Base-by-base conservation (phyloP, 2,888 invertebrate species). In the Callyntrura sp. region DNA sequence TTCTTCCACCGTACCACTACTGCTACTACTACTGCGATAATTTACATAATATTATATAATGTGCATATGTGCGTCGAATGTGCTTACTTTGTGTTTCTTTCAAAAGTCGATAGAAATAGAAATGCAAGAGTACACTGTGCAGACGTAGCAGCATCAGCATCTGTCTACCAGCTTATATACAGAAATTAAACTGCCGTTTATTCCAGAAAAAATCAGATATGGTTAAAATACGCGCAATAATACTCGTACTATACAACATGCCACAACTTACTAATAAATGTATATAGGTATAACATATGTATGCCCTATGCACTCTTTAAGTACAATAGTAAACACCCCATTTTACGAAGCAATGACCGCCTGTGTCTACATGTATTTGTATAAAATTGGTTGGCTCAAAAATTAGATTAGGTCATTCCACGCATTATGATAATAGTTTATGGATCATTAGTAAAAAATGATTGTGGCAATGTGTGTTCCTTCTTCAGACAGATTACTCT, bases 371-470 rank as follows among this genome's bases (percentile, higher is more conserved):
- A 8, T 48, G 28, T 76, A 65, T 76, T 51, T 55, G 35, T 35
- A 57, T 43, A 35, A 17, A n/a, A 57, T 28, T 57, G 14, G 78
- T 57, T 79, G 25, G 65, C 48, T 81, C 9, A 20, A 83, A 83
- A 83, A 83, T 82, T 88, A 83, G 82, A 76, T 43, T 60, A 48
- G 88, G 73, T 23, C 60, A 88, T 88, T 88, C 60, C 17, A 85
- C 62, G 76, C 65, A 90, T 79, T 84, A 84, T 73, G 86, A 86
- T 90, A 90, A 86, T 90, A 82, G 90, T 81, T 84, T 82, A 88
- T 88, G 88, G 85, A 88, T 88, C 91, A 91, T 91, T 91, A 88
- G 62, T 57, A 82, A n/a, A 88, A 85, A 90, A 85, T 83, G 84
- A 57, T 73, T 87, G 73, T 90, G 70, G 81, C 17, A 65, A 65